These are phyloP conservation scores for Phortica variegata DNA, from an alignment of 1,140 invertebrate genomes.

Conservation along the genomic window DNA sequence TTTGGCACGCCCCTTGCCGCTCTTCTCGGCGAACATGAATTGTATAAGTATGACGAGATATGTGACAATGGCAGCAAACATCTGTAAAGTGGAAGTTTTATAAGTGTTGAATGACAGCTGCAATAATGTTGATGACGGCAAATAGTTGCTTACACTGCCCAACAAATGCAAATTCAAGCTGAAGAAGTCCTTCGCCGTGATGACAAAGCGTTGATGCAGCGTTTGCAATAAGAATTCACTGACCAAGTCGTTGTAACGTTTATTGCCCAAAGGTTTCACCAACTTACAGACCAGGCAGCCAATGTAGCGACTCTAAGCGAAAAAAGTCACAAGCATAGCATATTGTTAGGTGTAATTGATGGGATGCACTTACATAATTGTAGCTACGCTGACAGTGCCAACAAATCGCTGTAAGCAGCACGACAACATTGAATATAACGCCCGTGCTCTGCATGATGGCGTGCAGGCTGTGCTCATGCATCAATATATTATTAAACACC, in stretches of 20 bases:
- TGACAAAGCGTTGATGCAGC: conserved; percentile 42
- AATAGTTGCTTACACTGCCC: conserved; percentile 32
- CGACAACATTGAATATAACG: conserved; percentile 14
- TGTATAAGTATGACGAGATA: conserved; percentile 52
- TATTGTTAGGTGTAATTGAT: neutral
- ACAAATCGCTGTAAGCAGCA: conserved; percentile 27
- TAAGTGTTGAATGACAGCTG: neutral
- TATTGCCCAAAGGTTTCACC: conserved; percentile 36
- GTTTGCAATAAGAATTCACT: conserved; percentile 44
- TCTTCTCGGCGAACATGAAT: conserved; percentile 48
- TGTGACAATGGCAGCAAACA: conserved; percentile 49
- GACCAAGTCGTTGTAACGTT: conserved; percentile 45
- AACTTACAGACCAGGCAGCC: conserved; percentile 44
- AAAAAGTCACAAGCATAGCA: too few relatives aligned
- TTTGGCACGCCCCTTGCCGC: neutral
- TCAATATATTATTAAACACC: conserved; percentile 22
- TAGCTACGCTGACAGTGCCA: conserved; percentile 39
- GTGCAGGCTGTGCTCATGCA: neutral
- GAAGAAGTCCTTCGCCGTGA: conserved; percentile 51
- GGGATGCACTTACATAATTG: conserved; percentile 21
- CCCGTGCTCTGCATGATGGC: conserved; percentile 10
- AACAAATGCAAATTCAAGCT: conserved; percentile 40
- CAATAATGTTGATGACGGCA: neutral
- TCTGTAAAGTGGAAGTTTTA: conserved; percentile 20
- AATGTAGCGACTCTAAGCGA: conserved; percentile 48